A percentile compares a stretch with the other conserved stretches of the same genome.
Evolutionary conservation across 2,888 invertebrate species (phyloP).

Genomic region (Sminthurides aquaticus): DNA sequence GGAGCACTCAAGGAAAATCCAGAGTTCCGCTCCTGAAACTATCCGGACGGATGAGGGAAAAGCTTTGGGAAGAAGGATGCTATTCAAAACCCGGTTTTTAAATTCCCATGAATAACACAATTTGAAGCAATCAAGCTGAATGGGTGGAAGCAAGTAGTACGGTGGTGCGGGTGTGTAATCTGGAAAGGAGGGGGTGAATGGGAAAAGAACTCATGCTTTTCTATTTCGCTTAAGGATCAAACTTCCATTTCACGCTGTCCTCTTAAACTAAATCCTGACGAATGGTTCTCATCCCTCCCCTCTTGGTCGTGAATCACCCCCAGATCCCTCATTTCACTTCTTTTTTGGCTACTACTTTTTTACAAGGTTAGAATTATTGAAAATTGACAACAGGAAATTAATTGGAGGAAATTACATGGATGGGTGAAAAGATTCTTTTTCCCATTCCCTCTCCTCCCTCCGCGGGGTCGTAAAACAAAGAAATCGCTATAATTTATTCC

Average conservation of each 20-base stretch:
- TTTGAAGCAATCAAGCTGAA: too few relatives aligned
- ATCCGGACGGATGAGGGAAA: too few relatives aligned
- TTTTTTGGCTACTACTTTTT: not conserved
- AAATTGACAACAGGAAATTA: conserved; percentile 4
- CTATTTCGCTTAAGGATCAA: too few relatives aligned
- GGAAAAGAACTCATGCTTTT: too few relatives aligned
- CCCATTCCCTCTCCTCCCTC: not conserved
- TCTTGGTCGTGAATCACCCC: not conserved
- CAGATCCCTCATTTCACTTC: not conserved
- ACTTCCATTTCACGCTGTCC: not conserved
- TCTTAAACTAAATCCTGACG: conserved; percentile 3
- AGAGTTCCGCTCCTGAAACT: too few relatives aligned
- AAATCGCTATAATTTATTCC: not conserved
- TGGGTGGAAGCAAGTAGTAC: too few relatives aligned
- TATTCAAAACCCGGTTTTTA: too few relatives aligned
- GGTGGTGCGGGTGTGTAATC: too few relatives aligned
- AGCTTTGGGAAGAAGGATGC: too few relatives aligned
- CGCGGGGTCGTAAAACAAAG: not conserved
- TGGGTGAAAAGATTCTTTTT: not conserved
- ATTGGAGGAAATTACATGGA: not conserved
- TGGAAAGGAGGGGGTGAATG: too few relatives aligned
- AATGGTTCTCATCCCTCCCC: not conserved
- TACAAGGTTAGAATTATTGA: not conserved
- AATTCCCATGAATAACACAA: too few relatives aligned
- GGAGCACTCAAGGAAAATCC: too few relatives aligned